Evolutionary conservation across 2,797 vertebrate species (phyloP).

Genomic region (Tachyglossus aculeatus): DNA sequence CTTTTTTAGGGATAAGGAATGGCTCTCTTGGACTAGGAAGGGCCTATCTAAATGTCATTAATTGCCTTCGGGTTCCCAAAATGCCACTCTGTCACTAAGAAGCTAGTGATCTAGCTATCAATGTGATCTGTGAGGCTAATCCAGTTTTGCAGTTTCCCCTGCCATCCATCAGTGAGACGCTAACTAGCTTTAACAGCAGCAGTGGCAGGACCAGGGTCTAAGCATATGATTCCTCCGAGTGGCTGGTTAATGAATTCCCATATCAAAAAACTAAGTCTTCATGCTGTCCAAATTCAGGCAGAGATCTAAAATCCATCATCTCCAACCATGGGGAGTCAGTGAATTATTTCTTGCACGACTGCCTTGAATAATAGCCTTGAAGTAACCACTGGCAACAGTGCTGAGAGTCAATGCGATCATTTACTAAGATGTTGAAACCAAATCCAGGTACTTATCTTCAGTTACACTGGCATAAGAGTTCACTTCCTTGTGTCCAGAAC

Average conservation of each 20-base stretch:
- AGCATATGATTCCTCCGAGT: background rate
- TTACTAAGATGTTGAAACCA: background rate
- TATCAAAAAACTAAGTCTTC: conserved; percentile 36
- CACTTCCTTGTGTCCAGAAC: background rate
- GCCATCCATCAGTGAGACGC: conserved; percentile 29
- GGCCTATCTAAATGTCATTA: conserved; percentile 43
- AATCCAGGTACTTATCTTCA: background rate
- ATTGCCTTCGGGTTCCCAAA: conserved; percentile 25
- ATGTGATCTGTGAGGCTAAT: conserved; percentile 30
- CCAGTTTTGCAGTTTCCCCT: conserved; percentile 22
- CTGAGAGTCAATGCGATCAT: conserved; percentile 16
- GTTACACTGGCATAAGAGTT: background rate
- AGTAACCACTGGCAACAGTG: conserved; percentile 13
- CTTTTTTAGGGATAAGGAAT: conserved; percentile 3
- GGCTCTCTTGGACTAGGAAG: background rate
- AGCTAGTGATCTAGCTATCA: conserved; percentile 26
- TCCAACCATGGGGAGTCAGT: conserved; percentile 54
- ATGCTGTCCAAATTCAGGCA: conserved; percentile 20
- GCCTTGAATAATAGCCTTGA: conserved; percentile 45
- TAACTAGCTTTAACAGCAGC: conserved; percentile 46
- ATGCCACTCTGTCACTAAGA: conserved; percentile 19
- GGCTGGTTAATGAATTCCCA: conserved; percentile 61
- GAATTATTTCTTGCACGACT: conserved; percentile 47
- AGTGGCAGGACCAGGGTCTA: conserved; percentile 23
- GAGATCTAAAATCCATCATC: conserved; percentile 65